These are phyloP conservation scores for Dermochelys coriacea DNA, from an alignment of 2,797 vertebrate genomes.

Conservation along the genomic window DNA sequence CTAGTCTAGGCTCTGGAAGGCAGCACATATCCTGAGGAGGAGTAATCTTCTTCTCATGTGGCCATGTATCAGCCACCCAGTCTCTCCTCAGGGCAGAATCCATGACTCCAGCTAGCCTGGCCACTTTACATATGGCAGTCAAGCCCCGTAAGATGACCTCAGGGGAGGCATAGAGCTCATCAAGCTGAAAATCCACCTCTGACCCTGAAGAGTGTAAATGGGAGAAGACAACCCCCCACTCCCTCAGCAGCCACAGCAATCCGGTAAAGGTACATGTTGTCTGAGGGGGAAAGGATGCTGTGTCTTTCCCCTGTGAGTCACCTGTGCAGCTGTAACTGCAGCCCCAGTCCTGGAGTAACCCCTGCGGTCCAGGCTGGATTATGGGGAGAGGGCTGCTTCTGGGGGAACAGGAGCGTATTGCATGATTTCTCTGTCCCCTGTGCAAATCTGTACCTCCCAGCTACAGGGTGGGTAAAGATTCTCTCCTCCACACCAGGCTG, in stretches of 20 bases:
- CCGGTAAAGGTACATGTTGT: not conserved
- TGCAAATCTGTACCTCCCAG: slow-evolving; percentile 1
- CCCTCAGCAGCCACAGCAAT: not conserved
- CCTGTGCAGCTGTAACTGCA: not conserved
- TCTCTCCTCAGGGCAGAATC: not conserved
- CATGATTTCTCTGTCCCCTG: not conserved
- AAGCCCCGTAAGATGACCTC: not conserved
- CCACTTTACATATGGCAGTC: not conserved
- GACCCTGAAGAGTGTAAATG: not conserved
- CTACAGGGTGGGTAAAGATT: not conserved
- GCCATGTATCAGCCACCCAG: not conserved
- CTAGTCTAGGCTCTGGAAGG: not conserved
- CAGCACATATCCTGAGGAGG: not conserved
- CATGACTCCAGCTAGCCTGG: not conserved
- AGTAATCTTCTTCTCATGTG: not conserved
- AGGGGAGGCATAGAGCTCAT: not conserved
- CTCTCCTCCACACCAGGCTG: not conserved
- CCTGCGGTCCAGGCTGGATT: not conserved
- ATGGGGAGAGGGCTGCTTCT: not conserved
- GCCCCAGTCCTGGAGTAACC: not conserved
- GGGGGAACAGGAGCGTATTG: not conserved
- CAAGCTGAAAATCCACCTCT: not conserved
- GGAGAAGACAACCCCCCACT: not conserved
- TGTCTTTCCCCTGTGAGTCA: not conserved
- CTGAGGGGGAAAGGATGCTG: not conserved